Evolutionary conservation across 2,113 vertebrate species (phyloP).

Genomic region (Gadus macrocephalus): DNA sequence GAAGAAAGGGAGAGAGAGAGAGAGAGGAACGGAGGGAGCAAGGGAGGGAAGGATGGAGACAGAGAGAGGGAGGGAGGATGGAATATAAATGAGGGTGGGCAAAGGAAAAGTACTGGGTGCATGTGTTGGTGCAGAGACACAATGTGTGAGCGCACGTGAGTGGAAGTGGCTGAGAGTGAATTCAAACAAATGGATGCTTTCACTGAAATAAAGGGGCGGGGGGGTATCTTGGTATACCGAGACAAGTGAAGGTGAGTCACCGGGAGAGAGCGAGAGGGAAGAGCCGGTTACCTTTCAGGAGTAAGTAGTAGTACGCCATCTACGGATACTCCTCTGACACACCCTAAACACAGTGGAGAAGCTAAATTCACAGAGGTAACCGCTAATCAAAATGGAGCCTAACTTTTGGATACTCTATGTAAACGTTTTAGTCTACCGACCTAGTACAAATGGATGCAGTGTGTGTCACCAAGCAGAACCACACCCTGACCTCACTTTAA

Average conservation of each 20-base stretch:
- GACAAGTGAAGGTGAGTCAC: constrained; percentile 55
- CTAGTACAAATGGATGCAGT: too few relatives aligned
- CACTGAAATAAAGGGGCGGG: constrained; percentile 15
- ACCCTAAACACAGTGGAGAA: too few relatives aligned
- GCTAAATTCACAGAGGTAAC: too few relatives aligned
- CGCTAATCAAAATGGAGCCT: too few relatives aligned
- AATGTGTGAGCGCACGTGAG: constrained; percentile 53
- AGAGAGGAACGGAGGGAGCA: too few relatives aligned
- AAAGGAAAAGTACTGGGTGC: constrained; percentile 71
- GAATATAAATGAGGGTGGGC: constrained; percentile 64
- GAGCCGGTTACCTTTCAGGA: constrained; percentile 14
- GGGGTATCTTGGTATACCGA: constrained; percentile 8
- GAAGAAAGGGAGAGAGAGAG: neutral
- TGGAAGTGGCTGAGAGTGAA: constrained; percentile 28
- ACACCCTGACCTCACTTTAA: too few relatives aligned
- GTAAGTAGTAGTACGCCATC: constrained; percentile 37
- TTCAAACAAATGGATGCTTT: constrained; percentile 15
- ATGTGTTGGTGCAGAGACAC: constrained; percentile 59
- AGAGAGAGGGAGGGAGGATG: constrained; percentile 31
- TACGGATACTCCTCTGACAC: too few relatives aligned
- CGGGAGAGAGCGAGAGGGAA: constrained; percentile 10
- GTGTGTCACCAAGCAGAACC: too few relatives aligned
- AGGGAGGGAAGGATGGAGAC: neutral
- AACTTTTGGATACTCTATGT: too few relatives aligned
- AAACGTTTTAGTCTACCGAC: too few relatives aligned